phyloP scores from a whole-genome alignment of 2,797 vertebrate genomes.

The Australoheros facetus region DNA sequence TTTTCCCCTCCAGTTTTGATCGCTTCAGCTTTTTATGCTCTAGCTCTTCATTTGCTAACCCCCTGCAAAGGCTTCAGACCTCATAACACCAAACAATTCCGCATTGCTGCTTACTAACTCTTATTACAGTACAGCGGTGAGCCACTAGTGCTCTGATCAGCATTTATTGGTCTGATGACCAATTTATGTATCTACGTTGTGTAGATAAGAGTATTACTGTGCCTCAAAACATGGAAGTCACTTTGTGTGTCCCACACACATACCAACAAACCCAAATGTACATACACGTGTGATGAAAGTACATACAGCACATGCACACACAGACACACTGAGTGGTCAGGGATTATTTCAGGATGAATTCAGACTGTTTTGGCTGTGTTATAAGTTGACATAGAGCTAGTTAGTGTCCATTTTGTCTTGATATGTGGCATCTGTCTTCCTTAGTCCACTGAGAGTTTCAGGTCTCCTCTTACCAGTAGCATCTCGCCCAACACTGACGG shows the following conservation, averaged over 20 bases:
- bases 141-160: conserved; percentile 65
- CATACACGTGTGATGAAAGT: conserved; percentile 50
- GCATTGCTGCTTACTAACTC: conserved; percentile 77
- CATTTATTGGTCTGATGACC: conserved; percentile 69
- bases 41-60: conserved; percentile 50
- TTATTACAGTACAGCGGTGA: conserved; percentile 69
- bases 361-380: conserved; percentile 75
- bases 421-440: conserved; percentile 76
- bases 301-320: conserved; percentile 32
- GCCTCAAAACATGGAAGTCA: conserved; percentile 79
- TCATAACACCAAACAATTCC: conserved; percentile 76
- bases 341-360: conserved; percentile 78
- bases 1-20: conserved; percentile 18
- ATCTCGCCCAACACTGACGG: conserved; percentile 67
- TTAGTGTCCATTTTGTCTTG: conserved; percentile 74
- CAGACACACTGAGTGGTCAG: conserved; percentile 70
- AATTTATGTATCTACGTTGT: conserved; percentile 66
- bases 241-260: conserved; percentile 69
- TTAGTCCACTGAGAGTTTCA: conserved; percentile 74
- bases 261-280: conserved; percentile 66
- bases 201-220: conserved; percentile 78
- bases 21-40: conserved; percentile 11
- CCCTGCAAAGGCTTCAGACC: conserved; percentile 66
- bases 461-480: conserved; percentile 71
- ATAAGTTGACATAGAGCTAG: conserved; percentile 69